Conservation (phyloP, 1,140 invertebrate species). For the Drosophila sp. region DNA sequence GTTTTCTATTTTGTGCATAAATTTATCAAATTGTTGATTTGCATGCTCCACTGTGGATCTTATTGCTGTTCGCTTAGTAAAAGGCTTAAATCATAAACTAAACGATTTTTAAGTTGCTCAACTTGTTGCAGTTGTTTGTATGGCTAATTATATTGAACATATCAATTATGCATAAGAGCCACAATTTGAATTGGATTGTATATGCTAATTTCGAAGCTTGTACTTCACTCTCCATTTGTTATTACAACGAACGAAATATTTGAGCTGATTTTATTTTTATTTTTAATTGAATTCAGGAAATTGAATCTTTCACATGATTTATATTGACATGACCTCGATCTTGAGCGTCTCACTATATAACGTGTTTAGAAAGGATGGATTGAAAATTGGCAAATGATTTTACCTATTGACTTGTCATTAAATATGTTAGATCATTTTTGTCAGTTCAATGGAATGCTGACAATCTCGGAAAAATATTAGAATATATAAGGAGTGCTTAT, state of each 20-base stretch:
- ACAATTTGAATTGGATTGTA: constrained; percentile 18
- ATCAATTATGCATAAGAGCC: constrained; percentile 40
- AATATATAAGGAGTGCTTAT: too few relatives aligned
- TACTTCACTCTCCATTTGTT: constrained; percentile 17
- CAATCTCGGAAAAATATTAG: background rate
- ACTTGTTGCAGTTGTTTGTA: constrained; percentile 15
- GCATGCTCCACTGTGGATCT: constrained; percentile 15
- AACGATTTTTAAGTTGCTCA: constrained; percentile 50
- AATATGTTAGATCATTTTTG: constrained; percentile 5
- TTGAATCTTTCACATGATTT: constrained; percentile 58
- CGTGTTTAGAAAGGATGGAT: constrained; percentile 33
- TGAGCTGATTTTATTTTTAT: background rate
- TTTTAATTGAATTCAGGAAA: constrained; percentile 50
- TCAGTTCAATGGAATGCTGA: constrained; percentile 4
- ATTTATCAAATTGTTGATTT: constrained; percentile 64
- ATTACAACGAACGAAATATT: constrained; percentile 4
- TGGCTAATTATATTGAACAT: constrained; percentile 64
- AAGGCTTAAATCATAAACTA: constrained; percentile 58
- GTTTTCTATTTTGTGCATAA: constrained; percentile 50
- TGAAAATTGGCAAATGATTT: constrained; percentile 21
- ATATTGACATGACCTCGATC: constrained; percentile 51
- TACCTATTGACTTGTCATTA: constrained; percentile 3
- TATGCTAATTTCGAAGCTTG: constrained; percentile 37
- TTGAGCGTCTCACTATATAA: constrained; percentile 16
- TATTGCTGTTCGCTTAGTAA: constrained; percentile 41